Percentiles rank a stretch among this genome's conserved stretches.
Evolutionary conservation across 2,113 vertebrate species (phyloP).

Genomic region (Hemicordylus capensis): DNA sequence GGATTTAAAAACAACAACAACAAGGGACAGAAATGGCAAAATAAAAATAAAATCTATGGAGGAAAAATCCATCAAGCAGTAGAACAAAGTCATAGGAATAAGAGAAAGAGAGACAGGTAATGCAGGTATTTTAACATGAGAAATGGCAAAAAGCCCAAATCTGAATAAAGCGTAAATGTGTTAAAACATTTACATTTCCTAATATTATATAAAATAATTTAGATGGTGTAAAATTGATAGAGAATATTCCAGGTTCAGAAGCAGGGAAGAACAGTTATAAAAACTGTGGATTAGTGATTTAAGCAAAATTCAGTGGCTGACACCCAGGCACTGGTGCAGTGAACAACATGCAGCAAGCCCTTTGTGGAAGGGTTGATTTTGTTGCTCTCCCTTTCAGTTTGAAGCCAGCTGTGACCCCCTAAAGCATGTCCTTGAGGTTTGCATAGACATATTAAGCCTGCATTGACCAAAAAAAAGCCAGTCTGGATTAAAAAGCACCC

Average conservation of each 20-base stretch:
- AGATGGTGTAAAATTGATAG: not conserved
- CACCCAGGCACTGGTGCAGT: not conserved
- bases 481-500: not conserved
- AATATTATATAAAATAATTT: not conserved
- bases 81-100: not conserved
- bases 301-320: slow-evolving; percentile 1
- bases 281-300: not conserved
- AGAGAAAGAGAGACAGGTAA: not conserved
- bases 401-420: no score
- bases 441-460: no score
- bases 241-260: not conserved
- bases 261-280: not conserved
- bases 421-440: no score
- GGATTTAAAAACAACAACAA: no score
- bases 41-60: not conserved
- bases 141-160: not conserved
- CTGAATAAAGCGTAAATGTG: not conserved
- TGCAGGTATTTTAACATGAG: not conserved
- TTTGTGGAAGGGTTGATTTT: not conserved
- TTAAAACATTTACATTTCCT: not conserved
- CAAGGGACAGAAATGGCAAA: not conserved
- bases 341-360: no score
- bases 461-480: no score
- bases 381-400: no score
- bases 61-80: not conserved